Evolutionary conservation across 2,888 invertebrate genomes (phyloP), one percentile per base, ranked within the genome.

Genomic region (Ommatoiulus sabulosus): DNA sequence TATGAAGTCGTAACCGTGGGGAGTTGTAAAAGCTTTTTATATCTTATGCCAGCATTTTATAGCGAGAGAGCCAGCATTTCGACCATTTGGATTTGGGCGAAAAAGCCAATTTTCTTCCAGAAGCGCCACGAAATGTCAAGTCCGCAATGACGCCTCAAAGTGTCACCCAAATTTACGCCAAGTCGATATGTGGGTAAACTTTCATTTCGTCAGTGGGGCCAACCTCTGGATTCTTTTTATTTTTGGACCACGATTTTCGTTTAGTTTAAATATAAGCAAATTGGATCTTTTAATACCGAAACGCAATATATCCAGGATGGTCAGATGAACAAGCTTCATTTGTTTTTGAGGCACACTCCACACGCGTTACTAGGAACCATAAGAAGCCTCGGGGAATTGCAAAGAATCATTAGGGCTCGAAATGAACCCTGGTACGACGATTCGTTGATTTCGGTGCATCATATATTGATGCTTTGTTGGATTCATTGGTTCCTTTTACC

Each of bases 1-100:
- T 57, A 57, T 57, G 57, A 57, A 57, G 57, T 57, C 57, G 57
- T 57, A 10, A 57, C 57, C 57, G 17, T 57, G 12, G 57, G 57
- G 57, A 57, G 57, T 57, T 57, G 57, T 57, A 57, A 57, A 57
- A 57, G 57, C 57, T 17, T 57, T 57, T 57, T 57, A 57, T 57
- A 57, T 57, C 57, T 57, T 57, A 57, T 57, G 4, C 57, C 17
- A 3, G 57, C 57, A 17, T 57, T 57, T 57, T 57, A 57, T 57
- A 57, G 57, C 57, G 15, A 57, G 15, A 17, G 57, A 12, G 17
- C 17, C 57, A 57, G 57, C 57, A 57, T 57, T 57, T 57, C 57
- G 57, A 17, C 57, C 57, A 57, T 57, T 57, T 57, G 17, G 57
- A 57, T 57, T 57, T 57, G 57, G 57, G 57, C 46, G 15, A 57